Evolutionary conservation across 1,140 invertebrate genomes (phyloP).

Genomic region (Venustaconcha ellipsiformis): DNA sequence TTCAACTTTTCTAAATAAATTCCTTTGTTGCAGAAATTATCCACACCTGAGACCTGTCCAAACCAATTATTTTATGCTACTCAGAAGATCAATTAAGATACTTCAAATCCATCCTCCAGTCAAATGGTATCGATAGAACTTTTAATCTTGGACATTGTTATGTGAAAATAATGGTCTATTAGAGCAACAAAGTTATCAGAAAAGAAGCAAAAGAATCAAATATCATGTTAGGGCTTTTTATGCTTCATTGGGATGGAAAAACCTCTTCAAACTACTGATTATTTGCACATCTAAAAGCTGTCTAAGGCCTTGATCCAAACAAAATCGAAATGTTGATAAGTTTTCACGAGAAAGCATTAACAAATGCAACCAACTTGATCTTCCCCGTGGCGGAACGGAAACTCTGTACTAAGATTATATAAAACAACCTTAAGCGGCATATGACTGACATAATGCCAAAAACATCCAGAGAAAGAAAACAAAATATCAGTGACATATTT

Average conservation of each 20-base stretch:
- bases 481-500: no score
- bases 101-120: neutral
- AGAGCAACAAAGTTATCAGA: conserved; percentile 10
- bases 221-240: conserved; percentile 19
- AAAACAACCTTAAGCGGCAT: conserved; percentile 26
- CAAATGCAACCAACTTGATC: neutral
- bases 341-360: neutral
- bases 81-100: neutral
- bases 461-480: no score
- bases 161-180: conserved; percentile 2
- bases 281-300: conserved; percentile 10
- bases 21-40: conserved; percentile 17
- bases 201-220: conserved; percentile 8
- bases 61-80: neutral
- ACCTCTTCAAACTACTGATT: conserved; percentile 15
- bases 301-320: no score
- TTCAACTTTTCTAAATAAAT: neutral
- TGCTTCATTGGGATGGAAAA: conserved; percentile 24
- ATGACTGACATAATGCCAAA: conserved; percentile 11
- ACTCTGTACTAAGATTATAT: conserved; percentile 15
- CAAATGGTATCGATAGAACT: conserved; percentile 2
- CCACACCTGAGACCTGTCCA: neutral
- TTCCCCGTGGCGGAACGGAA: conserved; percentile 10
- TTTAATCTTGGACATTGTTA: no score
- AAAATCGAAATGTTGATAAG: neutral